phyloP scores from a whole-genome alignment of 1,140 invertebrate genomes.

The Drosophila obscura region DNA sequence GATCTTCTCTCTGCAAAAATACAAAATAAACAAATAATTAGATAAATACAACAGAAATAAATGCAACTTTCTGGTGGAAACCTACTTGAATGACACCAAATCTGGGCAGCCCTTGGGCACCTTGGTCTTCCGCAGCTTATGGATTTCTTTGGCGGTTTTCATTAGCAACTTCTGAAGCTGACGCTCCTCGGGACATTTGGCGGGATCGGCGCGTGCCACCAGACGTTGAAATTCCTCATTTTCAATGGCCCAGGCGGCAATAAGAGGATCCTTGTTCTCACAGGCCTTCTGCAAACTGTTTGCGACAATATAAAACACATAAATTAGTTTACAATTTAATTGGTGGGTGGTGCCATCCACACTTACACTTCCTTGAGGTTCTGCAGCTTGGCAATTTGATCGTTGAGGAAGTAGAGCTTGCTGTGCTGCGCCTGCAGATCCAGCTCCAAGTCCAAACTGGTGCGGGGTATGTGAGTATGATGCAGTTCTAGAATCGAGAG shows the following conservation, averaged over 20 bases:
- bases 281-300: constrained; percentile 88
- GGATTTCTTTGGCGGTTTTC: constrained; percentile 94
- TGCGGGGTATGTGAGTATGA: constrained; percentile 88
- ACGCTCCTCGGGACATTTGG: constrained; percentile 89
- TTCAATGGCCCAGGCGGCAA: constrained; percentile 93
- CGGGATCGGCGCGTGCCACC: constrained; percentile 87
- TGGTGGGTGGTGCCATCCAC: no score
- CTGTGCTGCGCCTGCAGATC: constrained; percentile 95
- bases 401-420: constrained; percentile 90
- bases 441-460: constrained; percentile 95
- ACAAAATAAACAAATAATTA: constrained; percentile 73
- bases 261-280: constrained; percentile 90
- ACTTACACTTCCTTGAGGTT: constrained; percentile 90
- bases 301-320: no score
- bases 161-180: constrained; percentile 92
- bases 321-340: not conserved
- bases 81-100: constrained; percentile 96
- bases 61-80: constrained; percentile 57
- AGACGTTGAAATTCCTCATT: constrained; percentile 93
- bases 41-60: not conserved
- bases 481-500: constrained; percentile 84
- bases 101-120: constrained; percentile 95
- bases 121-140: constrained; percentile 93
- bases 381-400: constrained; percentile 92
- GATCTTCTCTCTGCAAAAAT: constrained; percentile 93